These are phyloP conservation scores for Asarcornis scutulata DNA, from an alignment of 2,113 vertebrate genomes.

Conservation along the genomic window DNA sequence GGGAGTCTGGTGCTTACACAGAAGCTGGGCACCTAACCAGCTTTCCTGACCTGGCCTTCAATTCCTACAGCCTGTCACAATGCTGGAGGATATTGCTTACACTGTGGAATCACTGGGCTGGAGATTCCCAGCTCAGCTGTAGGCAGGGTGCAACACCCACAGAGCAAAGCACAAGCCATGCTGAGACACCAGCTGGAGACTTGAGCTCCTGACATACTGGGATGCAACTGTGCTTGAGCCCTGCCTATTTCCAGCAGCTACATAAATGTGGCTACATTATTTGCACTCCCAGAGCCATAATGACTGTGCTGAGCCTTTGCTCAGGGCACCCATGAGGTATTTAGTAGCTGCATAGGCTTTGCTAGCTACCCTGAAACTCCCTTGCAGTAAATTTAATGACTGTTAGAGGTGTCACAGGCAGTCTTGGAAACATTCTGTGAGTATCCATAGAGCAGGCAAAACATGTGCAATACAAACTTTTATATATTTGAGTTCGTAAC, in stretches of 20 bases:
- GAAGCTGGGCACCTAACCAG: not conserved
- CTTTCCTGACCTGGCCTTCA: not conserved
- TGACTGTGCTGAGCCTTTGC: not conserved
- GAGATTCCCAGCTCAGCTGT: not conserved
- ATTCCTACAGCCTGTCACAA: not conserved
- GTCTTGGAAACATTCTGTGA: not conserved
- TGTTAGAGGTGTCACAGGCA: not conserved
- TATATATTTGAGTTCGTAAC: not conserved
- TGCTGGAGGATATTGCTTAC: not conserved
- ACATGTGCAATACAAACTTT: not conserved
- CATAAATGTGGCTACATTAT: not conserved
- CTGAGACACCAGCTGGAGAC: conserved; percentile 20
- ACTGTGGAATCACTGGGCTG: not conserved
- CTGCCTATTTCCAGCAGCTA: not conserved
- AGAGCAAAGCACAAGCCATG: not conserved
- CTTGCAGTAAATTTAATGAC: not conserved
- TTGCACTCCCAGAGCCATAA: not conserved
- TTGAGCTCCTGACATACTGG: not conserved
- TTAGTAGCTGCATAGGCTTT: not conserved
- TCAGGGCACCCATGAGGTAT: not conserved
- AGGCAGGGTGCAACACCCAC: not conserved
- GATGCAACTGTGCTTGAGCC: not conserved
- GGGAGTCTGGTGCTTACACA: not conserved
- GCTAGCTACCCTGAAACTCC: not conserved
- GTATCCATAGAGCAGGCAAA: not conserved